Conservation (phyloP, 2,113 vertebrate genomes). For the Oryctolagus cuniculus region mOryCun1.1 NC_091444.1:52209001-52209500, state of each 20-base stretch:
- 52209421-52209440: not conserved
- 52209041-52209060: no score
- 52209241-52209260: not conserved
- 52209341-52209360: not conserved
- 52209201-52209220: not conserved
- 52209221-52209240: not conserved
- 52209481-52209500: not conserved
- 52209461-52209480: not conserved
- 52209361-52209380: not conserved
- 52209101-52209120: not conserved
- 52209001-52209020: no score
- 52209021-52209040: no score
- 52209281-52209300: no score
- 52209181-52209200: not conserved
- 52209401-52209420: not conserved
- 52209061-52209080: no score
- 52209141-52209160: not conserved
- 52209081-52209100: not conserved
- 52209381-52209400: not conserved
- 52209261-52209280: fast-evolving
- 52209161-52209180: not conserved
- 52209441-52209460: not conserved
- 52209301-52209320: not conserved
- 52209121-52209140: not conserved
- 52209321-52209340: not conserved